phyloP scores from a whole-genome alignment of 2,888 invertebrate genomes.

The Coecobrya sp. region DNA sequence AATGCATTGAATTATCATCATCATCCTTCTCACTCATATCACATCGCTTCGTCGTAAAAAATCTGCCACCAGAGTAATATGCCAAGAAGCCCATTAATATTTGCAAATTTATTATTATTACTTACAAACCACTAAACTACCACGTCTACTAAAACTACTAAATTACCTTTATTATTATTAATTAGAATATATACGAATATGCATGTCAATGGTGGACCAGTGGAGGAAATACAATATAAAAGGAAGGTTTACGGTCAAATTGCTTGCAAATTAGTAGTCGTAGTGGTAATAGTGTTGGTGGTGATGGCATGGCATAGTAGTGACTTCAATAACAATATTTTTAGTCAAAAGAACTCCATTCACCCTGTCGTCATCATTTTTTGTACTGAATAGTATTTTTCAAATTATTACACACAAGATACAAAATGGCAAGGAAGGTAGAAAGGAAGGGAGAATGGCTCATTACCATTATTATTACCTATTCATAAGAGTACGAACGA shows the following conservation, averaged over 20 bases:
- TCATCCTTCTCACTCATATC: slow-evolving; percentile 17
- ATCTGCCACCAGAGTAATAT: slow-evolving; percentile 24
- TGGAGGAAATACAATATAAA: slow-evolving; percentile 11
- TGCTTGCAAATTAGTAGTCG: slow-evolving; percentile 9
- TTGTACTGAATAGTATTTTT: slow-evolving; percentile 56
- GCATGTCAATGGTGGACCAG: slow-evolving; percentile 22
- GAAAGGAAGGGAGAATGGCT: slow-evolving; percentile 61
- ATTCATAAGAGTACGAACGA: slow-evolving; percentile 3
- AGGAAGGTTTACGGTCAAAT: neutral
- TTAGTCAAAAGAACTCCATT: slow-evolving; percentile 42
- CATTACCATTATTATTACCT: slow-evolving; percentile 68
- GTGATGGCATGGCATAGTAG: neutral
- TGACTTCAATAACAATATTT: slow-evolving; percentile 58
- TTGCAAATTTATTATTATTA: slow-evolving; percentile 73
- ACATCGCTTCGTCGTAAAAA: slow-evolving; percentile 48
- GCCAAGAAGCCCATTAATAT: slow-evolving; percentile 73
- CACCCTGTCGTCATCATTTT: slow-evolving; percentile 40
- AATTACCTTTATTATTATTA: slow-evolving; percentile 41
- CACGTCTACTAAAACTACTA: slow-evolving; percentile 62
- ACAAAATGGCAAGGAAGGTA: neutral
- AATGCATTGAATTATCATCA: slow-evolving; percentile 13
- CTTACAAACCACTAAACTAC: slow-evolving; percentile 35
- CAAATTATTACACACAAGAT: slow-evolving; percentile 52
- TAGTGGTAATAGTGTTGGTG: neutral
- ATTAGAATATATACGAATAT: slow-evolving; percentile 41